Evolutionary conservation across 2,113 vertebrate species (phyloP).

Genomic region (Megaleporinus macrocephalus): DNA sequence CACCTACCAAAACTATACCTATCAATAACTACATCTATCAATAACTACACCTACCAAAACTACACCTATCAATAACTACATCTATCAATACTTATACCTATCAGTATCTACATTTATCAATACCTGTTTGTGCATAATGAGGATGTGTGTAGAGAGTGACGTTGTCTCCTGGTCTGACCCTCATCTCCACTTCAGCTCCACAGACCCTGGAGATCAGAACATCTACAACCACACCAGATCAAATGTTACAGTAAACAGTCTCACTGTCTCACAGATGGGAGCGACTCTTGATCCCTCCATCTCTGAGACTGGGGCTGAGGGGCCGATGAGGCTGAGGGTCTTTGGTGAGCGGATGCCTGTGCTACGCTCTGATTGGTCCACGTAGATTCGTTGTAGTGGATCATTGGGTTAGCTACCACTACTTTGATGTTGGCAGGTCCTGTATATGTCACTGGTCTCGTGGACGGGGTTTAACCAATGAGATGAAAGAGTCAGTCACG

Average conservation of each 20-base stretch:
- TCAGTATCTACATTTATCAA: no score
- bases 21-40: no score
- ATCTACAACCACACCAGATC: conserved; percentile 1
- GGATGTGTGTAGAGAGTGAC: neutral
- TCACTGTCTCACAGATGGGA: neutral
- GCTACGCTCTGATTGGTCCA: neutral
- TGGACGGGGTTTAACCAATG: no score
- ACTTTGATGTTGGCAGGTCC: no score
- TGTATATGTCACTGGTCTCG: no score
- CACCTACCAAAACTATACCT: no score
- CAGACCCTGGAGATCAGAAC: neutral
- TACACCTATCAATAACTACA: no score
- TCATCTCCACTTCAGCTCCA: conserved; percentile 29
- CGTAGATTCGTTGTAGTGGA: neutral
- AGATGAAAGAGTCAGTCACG: no score
- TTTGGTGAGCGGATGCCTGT: neutral
- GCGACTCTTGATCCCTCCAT: neutral
- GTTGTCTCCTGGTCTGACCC: conserved; percentile 48
- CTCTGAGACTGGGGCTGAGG: neutral
- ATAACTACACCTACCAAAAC: no score
- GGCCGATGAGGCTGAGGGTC: neutral
- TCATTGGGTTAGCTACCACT: no score
- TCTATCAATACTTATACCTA: no score
- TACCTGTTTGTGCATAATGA: no score
- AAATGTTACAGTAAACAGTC: neutral